phyloP scores from a whole-genome alignment of 2,888 invertebrate species.

The Galeruca laticollis region DNA sequence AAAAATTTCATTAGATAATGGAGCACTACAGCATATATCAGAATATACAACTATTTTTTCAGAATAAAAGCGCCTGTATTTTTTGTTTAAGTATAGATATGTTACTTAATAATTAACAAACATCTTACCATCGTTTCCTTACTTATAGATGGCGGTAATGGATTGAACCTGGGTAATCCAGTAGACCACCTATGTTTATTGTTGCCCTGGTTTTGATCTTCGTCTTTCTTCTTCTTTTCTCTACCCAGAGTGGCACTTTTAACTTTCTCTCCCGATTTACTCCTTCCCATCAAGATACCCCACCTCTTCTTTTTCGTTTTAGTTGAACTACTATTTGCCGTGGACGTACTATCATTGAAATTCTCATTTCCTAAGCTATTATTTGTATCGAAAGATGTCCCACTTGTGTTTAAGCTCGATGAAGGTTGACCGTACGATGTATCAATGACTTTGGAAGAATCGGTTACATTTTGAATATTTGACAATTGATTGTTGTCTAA shows the following conservation, averaged over 20 bases:
- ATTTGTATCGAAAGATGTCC: constrained; percentile 43
- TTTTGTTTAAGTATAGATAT: too few relatives aligned
- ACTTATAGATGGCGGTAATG: constrained; percentile 80
- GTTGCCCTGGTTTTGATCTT: constrained; percentile 68
- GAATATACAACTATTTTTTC: too few relatives aligned
- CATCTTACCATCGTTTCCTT: constrained; percentile 81
- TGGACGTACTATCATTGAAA: constrained; percentile 50
- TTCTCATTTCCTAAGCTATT: constrained; percentile 42
- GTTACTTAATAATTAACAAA: too few relatives aligned
- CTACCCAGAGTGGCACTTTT: constrained; percentile 79
- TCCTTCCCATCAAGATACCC: constrained; percentile 77
- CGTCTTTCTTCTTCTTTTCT: constrained; percentile 71
- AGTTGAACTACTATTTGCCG: constrained; percentile 51
- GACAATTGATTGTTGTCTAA: constrained; percentile 39
- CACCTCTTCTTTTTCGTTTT: constrained; percentile 72
- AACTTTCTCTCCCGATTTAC: constrained; percentile 71
- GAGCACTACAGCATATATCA: too few relatives aligned
- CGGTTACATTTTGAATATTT: constrained; percentile 19
- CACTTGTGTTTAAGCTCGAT: constrained; percentile 25
- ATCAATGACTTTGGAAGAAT: constrained; percentile 15
- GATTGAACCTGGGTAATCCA: constrained; percentile 77
- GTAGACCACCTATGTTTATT: constrained; percentile 79
- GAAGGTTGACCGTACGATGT: constrained; percentile 17
- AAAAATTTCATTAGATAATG: too few relatives aligned
- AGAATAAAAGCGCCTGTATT: too few relatives aligned